Base-by-base conservation (phyloP, 1,140 invertebrate genomes). In the Dendroctonus valens region DNA sequence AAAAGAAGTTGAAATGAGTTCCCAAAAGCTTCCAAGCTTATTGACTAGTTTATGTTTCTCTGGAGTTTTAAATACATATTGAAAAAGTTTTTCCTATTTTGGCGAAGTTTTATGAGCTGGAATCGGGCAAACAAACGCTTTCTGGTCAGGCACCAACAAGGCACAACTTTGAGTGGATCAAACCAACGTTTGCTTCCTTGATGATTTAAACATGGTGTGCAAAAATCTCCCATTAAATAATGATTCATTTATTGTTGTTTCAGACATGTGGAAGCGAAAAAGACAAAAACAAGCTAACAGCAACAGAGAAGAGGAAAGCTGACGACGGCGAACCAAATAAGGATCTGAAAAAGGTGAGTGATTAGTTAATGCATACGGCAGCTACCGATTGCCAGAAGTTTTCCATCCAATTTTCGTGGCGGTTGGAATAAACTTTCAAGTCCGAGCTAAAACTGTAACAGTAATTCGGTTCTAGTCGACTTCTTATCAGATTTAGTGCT, bases 281-380 rank as follows among this genome's bases (percentile, higher is more conserved):
- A 69, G 85, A 86, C 68, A 87, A 86, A 73, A 80, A 79, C 58
- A 85, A 85, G 74, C 78, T 85, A 54, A 77, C 83, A 51, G 82
- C 83, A 64, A 86, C 85, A 44, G 87, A 87, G 75, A 89, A 89
- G 72, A 78, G 87, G 65, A 89, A 88, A 82, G 86, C 86, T 5
- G 85, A 85, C 69, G 87, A 87, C 57, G 83, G 83, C 3, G 86
- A 87, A 73, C 81, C 84, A 41, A 85, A 85, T 73, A 88, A 87
- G 71, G 86, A 88, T 78, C 81, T 89, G 61, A 89, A 89, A 80
- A 88, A 88, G 84, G 87, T 88, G 79, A 78, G 72, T 44, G 9
- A 37, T 49, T 49, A 46, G 12, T 46, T 11, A 46, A 11, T 46
- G 9, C 9, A 11, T 46, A 4, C 12, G 12, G 12, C 9, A 46